These are phyloP conservation scores for Amphimedon queenslandica DNA, from an alignment of 37 sponge, comb jelly and placozoan species.

Conservation along the genomic window DNA sequence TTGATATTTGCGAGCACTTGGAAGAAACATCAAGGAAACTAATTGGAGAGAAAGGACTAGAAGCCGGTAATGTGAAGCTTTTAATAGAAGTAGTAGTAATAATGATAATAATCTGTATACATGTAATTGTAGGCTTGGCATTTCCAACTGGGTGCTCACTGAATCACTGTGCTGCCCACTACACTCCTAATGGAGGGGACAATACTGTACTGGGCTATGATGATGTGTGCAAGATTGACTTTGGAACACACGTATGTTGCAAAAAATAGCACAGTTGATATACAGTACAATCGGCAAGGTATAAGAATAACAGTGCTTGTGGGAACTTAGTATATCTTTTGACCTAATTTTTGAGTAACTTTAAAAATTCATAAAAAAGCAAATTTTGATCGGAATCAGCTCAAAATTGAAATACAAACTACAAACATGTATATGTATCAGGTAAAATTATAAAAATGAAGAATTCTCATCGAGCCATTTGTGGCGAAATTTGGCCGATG, in stretches of 20 bases:
- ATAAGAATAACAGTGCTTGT: no score
- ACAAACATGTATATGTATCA: no score
- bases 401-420: no score
- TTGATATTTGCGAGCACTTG: constrained; percentile 89
- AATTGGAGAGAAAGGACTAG: constrained; percentile 82
- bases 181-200: constrained; percentile 98
- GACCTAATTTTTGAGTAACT: no score
- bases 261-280: no score
- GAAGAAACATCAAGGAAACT: constrained; percentile 80
- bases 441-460: no score
- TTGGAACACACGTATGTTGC: constrained; percentile 98
- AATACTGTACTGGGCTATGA: constrained; percentile 91
- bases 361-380: no score
- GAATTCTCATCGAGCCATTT: no score
- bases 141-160: constrained; percentile 98
- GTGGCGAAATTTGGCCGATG: no score
- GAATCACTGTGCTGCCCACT: constrained; percentile 98
- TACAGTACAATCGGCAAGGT: no score
- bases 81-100: not conserved
- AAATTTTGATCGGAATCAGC: no score
- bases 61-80: constrained; percentile 48
- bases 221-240: constrained; percentile 98
- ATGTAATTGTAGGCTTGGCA: constrained; percentile 70
- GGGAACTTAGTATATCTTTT: no score
- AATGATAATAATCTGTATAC: not conserved